Evolutionary conservation across 2,888 invertebrate species (phyloP).

Genomic region (Drosophila recens): DNA sequence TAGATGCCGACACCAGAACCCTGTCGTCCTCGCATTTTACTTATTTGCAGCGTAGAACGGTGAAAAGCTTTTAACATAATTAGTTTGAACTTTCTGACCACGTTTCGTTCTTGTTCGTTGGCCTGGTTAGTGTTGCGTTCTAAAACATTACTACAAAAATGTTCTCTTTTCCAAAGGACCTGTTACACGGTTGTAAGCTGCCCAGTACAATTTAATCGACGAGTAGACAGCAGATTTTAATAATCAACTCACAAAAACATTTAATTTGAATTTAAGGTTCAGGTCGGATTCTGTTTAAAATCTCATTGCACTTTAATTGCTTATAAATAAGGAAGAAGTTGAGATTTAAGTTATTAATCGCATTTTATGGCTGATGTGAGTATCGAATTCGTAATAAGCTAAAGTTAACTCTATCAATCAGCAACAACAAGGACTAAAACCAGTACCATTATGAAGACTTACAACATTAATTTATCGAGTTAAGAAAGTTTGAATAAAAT

Average conservation of each 20-base stretch:
- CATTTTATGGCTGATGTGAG: conserved; percentile 49
- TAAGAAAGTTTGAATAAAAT: conserved; percentile 50
- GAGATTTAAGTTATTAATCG: conserved; percentile 57
- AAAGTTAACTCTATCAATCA: conserved; percentile 1
- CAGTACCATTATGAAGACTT: conserved; percentile 66
- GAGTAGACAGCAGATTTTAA: conserved; percentile 11
- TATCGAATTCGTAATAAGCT: conserved; percentile 52
- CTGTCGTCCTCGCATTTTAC: conserved; percentile 41
- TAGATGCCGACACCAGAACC: conserved; percentile 36
- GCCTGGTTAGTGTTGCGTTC: conserved; percentile 83
- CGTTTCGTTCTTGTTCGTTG: conserved; percentile 84
- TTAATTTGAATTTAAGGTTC: conserved; percentile 2
- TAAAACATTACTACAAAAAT: conserved; percentile 63
- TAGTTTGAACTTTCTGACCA: conserved; percentile 85
- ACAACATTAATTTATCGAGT: conserved; percentile 61
- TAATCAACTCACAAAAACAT: conserved; percentile 13
- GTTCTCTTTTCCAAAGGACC: conserved; percentile 6
- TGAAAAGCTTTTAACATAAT: conserved; percentile 84
- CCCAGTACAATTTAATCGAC: conserved; percentile 14
- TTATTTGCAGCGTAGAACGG: conserved; percentile 64
- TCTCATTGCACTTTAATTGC: conserved; percentile 11
- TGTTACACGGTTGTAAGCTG: not conserved
- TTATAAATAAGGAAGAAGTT: conserved; percentile 47
- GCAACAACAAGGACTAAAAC: conserved; percentile 25
- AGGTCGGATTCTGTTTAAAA: conserved; percentile 1